Base-by-base conservation (phyloP, 1,140 invertebrate species). In the Paraescarpia echinospica region DNA sequence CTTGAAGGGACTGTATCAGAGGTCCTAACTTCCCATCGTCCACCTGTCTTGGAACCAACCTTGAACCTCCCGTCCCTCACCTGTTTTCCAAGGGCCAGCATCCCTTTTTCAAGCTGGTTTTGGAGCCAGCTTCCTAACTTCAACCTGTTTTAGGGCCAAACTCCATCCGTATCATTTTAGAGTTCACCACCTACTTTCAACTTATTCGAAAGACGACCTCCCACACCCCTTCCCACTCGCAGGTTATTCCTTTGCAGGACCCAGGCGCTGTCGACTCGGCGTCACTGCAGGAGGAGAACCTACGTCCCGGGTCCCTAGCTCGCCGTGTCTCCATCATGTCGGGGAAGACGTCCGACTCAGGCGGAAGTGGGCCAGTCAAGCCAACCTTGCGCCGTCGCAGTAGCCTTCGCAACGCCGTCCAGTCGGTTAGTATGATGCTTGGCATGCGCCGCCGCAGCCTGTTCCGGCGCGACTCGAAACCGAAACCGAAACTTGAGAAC, bases 401-500 rank as follows among this genome's bases (percentile, higher is more conserved):
- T 77, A 77, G 59, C 59, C 59, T 77, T 6, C 59, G 59, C 59
- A 77, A 77, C 27, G 59, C 59, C 59, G 59, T 77, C 59, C 59
- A 77, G 27, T 77, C 59, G 59, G 59, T 77, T 18, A 77, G 59
- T 27, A 27, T 77, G 59, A 77, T 77, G 59, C 59, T 77, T 6
- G 59, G 59, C 59, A 77, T 77, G 59, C 59, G 59, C 22, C 59
- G 59, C 27, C 59, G 59, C 22, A 77, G 59, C 27, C 1, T 77
- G 59, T 77, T 77, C 59, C 59, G 59, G 22, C 59, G 59, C 59
- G 59, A 77, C 22, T 77, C 59, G 59, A 77, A 77, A 5, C 59
- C 90, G 90, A 34, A 90, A 41, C 90, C 90, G 18, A 90, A 59
- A 35, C n/a, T 93, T 5, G 94, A 94, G 59, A 95, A 95, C 93